Conservation (phyloP, 2,797 vertebrate species). For the Carcharodon carcharias region DNA sequence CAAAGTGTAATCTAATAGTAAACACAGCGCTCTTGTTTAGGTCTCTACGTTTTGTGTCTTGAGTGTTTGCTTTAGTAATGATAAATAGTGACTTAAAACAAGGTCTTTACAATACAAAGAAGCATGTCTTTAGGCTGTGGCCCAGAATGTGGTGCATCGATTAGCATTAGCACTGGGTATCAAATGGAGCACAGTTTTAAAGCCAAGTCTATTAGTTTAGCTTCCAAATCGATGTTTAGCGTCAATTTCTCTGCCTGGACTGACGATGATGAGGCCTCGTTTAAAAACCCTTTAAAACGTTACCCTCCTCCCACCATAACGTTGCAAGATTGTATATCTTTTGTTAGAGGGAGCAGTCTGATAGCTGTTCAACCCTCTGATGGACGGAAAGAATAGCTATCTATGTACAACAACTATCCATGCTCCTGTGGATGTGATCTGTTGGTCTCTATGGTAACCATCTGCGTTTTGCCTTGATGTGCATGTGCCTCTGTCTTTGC, state of each 20-base stretch:
- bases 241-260: neutral
- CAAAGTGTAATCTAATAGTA: neutral
- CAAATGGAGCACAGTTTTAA: neutral
- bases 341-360: neutral
- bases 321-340: neutral
- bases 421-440: neutral
- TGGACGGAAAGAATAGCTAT: too few species aligned
- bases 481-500: neutral
- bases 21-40: neutral
- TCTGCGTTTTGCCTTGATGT: neutral
- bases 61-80: slow-evolving; percentile 14
- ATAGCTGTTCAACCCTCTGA: neutral
- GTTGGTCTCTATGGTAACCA: neutral
- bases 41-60: neutral
- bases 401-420: too few species aligned
- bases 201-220: neutral
- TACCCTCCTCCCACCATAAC: neutral
- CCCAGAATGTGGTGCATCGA: neutral
- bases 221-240: neutral
- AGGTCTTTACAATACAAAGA: neutral
- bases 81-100: neutral
- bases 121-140: neutral
- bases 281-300: neutral
- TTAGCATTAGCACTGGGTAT: neutral
- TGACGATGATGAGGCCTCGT: neutral